Evolutionary conservation across 2,888 invertebrate species (phyloP), one percentile per base, ranked within the genome.

Genomic region (Tinea pellionella): DNA sequence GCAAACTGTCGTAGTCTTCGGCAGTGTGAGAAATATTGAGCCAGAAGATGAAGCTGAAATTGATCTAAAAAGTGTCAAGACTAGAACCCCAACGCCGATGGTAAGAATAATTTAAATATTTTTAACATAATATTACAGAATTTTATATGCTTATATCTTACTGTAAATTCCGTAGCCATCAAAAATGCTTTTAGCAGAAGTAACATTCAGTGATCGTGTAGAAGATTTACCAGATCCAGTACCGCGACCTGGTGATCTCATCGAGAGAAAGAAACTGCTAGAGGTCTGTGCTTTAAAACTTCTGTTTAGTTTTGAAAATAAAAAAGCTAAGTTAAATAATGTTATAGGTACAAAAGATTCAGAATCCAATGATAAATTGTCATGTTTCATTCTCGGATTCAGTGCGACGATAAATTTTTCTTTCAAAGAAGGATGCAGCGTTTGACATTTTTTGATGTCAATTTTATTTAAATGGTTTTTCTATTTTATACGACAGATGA

Each of bases 191-290:
- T 64, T 86, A 53, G 86, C 82, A 0, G 87, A 86, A 64, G 81
- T 85, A 60, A 80, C 85, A 0, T 87, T 87, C 68, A 32, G 64
- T 0, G 87, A 86, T 59, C 72, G 75, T 2, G 64, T 75, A 0
- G 86, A 86, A 64, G 85, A 87, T 59, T 65, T 87, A 2, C 78
- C 85, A 0, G 82, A 84, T 51, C 82, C 85, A 0, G 78, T 83
- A 0, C 62, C 83, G 0, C 61, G 73, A 1, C 69, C 69, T 0
- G 63, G 57, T 12, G 72, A 63, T 62, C 65, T 86, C 42, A 84
- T 85, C 0, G 86, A 86, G 63, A 74, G 86, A 60, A 75, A 67
- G 24, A 84, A 80, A 65, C 61, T 87, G 43, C 65, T 85, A 0
- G 83, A 84, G 73, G 87, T 86, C 66, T 59, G 18, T 24, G 24